A percentile compares a stretch with the other conserved stretches of the same genome.
These are phyloP conservation scores for Sciurus vulgaris DNA, from an alignment of 2,797 vertebrate genomes.

Conservation along the genomic window DNA sequence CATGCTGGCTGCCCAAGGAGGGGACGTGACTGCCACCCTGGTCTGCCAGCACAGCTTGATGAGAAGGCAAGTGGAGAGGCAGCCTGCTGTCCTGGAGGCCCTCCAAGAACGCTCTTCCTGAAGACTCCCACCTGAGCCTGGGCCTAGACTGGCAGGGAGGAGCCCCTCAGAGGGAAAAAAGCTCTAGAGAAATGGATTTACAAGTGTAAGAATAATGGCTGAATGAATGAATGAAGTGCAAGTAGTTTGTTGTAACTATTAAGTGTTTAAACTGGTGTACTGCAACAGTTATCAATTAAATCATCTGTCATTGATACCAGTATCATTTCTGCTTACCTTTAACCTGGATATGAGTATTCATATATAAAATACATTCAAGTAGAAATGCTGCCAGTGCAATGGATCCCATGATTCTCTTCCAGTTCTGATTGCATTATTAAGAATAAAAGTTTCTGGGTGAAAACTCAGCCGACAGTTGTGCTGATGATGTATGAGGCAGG, in stretches of 20 bases:
- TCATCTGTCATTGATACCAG: not conserved
- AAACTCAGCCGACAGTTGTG: not conserved
- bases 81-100: rapidly evolving
- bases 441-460: slow-evolving; percentile 5
- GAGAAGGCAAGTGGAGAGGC: not conserved
- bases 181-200: not conserved
- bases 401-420: not conserved
- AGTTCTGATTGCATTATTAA: not conserved
- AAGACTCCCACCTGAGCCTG: not conserved
- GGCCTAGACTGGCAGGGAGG: not conserved
- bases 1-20: not conserved
- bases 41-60: not conserved
- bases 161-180: not conserved
- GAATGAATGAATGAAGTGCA: not conserved
- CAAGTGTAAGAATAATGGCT: not conserved
- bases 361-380: not conserved
- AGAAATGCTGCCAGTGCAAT: not conserved
- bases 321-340: not conserved
- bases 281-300: not conserved
- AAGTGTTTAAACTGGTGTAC: not conserved
- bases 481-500: slow-evolving; percentile 24
- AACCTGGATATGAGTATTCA: not conserved
- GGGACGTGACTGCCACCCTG: not conserved
- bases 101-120: not conserved
- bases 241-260: not conserved